Percentiles rank a stretch among this genome's conserved stretches.
These are phyloP conservation scores for Prinia subflava DNA, from an alignment of 2,113 vertebrate genomes.

Conservation along the genomic window DNA sequence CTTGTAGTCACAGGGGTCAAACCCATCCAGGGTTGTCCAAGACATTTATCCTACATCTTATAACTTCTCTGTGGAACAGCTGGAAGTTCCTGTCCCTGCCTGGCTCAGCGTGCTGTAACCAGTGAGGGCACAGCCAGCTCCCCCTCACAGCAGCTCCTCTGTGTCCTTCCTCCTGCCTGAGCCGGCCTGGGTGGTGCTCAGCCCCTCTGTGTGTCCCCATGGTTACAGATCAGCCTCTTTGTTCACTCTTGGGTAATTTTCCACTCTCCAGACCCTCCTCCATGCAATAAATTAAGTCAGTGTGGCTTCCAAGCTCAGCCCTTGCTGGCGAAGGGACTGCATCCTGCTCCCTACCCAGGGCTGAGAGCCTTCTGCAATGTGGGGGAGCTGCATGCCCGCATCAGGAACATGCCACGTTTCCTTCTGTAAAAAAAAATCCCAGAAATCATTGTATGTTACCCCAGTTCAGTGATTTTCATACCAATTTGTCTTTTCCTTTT, in stretches of 20 bases:
- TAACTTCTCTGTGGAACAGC: not conserved
- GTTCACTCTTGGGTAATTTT: conserved; percentile 10
- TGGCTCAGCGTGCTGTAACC: not conserved
- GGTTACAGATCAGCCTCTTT: conserved; percentile 5
- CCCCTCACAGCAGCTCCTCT: not conserved
- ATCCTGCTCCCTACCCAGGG: not conserved
- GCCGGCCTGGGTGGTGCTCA: not conserved
- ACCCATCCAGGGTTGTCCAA: not conserved
- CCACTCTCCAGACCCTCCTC: conserved; percentile 18
- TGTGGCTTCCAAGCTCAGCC: not conserved
- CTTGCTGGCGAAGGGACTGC: accelerated
- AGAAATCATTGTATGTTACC: not conserved
- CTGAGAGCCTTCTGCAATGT: not conserved
- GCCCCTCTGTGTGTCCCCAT: not conserved
- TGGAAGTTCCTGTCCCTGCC: not conserved
- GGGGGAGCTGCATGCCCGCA: not conserved
- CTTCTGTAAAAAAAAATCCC: not conserved
- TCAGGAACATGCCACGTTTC: accelerated
- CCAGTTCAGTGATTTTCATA: not conserved
- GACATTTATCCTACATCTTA: not conserved
- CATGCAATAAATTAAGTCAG: not conserved
- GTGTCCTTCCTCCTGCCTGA: not conserved
- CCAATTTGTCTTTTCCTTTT: not conserved
- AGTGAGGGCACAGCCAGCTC: not conserved
- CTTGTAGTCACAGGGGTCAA: not conserved